Percentiles rank a stretch among this genome's conserved stretches.
Conservation (phyloP, 2,888 invertebrate genomes). For the Caenorhabditis drosophilae region DNA sequence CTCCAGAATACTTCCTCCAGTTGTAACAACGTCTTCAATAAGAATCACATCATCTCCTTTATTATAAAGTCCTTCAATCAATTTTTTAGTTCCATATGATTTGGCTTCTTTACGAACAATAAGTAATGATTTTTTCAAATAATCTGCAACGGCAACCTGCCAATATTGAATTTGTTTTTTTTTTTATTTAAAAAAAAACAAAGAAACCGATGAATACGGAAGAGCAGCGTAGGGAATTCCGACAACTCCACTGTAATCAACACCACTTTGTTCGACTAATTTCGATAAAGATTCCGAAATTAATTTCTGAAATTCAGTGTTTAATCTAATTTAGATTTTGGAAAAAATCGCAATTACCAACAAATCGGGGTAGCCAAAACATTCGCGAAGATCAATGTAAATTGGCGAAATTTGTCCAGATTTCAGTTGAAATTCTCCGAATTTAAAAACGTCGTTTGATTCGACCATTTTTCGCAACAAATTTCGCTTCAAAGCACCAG, state of each 20-base stretch:
- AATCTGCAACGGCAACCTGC: conserved; percentile 65
- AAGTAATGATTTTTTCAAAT: conserved; percentile 71
- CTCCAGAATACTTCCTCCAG: conserved; percentile 90
- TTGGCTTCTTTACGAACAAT: conserved; percentile 85
- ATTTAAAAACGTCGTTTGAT: conserved; percentile 82
- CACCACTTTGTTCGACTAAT: conserved; percentile 66
- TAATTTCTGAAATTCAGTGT: conserved; percentile 27
- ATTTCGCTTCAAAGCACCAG: conserved; percentile 32
- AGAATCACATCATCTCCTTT: conserved; percentile 81
- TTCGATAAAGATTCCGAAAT: conserved; percentile 72
- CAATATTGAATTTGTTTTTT: not conserved
- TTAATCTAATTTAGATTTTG: not conserved
- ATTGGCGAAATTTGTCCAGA: conserved; percentile 89
- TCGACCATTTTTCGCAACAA: conserved; percentile 41
- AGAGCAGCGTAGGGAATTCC: conserved; percentile 88
- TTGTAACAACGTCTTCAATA: conserved; percentile 86
- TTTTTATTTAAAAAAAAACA: not conserved
- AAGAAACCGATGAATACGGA: conserved; percentile 83
- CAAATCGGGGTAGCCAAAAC: conserved; percentile 86
- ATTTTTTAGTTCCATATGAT: conserved; percentile 90
- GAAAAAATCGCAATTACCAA: conserved; percentile 76
- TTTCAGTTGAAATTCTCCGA: conserved; percentile 91
- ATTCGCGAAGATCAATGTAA: conserved; percentile 90
- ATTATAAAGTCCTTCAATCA: conserved; percentile 86
- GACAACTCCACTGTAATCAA: conserved; percentile 69